Evolutionary conservation across 2,113 vertebrate genomes (phyloP).

Genomic region (Neolamprologus variostigma): DNA sequence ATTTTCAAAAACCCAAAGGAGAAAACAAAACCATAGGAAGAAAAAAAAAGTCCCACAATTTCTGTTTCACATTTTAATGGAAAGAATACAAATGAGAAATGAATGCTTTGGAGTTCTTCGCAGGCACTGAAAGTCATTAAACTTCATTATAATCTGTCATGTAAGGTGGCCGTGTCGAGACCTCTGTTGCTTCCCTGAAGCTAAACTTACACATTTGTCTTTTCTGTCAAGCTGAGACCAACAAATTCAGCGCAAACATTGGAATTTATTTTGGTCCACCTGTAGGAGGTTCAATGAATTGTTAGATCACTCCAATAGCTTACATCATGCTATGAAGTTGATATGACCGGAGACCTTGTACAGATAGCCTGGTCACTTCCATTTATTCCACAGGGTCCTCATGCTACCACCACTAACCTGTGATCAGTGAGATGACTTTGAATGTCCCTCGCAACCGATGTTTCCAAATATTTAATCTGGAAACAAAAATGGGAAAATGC

Average conservation of each 20-base stretch:
- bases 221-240: not conserved
- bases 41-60: not conserved
- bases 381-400: not conserved
- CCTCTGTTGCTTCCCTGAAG: not conserved
- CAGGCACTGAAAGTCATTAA: not conserved
- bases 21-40: not conserved
- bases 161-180: not conserved
- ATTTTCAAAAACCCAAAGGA: not conserved
- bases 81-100: not conserved
- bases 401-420: accelerated
- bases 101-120: not conserved
- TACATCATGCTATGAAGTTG: accelerated
- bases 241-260: not conserved
- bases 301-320: not conserved
- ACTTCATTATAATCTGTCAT: not conserved
- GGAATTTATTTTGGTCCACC: not conserved
- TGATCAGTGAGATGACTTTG: not conserved
- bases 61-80: not conserved
- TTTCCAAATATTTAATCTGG: not conserved
- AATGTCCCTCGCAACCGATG: accelerated
- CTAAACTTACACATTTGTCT: not conserved
- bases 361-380: not conserved
- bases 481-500: not conserved
- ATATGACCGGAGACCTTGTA: not conserved
- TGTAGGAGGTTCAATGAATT: not conserved